Percentiles rank a stretch among this genome's conserved stretches.
These are phyloP conservation scores for Dendrocopos noguchii DNA, from an alignment of 2,113 vertebrate species.

Conservation along the genomic window DNA sequence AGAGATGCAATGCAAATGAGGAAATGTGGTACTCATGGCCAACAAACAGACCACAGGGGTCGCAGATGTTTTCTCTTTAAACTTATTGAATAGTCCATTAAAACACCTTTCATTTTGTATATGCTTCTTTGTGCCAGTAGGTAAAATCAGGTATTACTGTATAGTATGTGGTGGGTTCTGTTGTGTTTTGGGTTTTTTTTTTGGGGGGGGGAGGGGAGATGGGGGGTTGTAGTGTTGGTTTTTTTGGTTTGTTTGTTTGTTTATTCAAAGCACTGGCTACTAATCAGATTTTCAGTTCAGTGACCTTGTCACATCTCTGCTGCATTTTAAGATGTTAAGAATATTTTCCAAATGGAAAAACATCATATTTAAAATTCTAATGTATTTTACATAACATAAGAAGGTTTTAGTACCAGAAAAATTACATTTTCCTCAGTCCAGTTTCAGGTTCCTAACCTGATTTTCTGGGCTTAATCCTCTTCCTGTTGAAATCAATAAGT, in stretches of 20 bases:
- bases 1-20: neutral
- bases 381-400: conserved; percentile 84
- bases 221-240: too few relatives aligned
- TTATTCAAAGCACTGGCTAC: neutral
- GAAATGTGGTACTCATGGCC: neutral
- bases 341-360: conserved; percentile 65
- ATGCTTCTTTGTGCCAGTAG: neutral
- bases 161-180: neutral
- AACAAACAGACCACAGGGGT: neutral
- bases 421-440: conserved; percentile 82
- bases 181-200: neutral
- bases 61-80: neutral
- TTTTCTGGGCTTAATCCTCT: conserved; percentile 92
- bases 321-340: conserved; percentile 45
- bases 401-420: conserved; percentile 84
- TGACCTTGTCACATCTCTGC: conserved; percentile 8
- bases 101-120: neutral
- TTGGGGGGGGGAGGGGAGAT: too few relatives aligned
- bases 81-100: neutral
- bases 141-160: neutral
- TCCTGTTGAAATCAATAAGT: conserved; percentile 95
- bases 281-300: conserved; percentile 35
- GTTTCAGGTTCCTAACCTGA: conserved; percentile 86
- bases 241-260: too few relatives aligned
- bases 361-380: conserved; percentile 69